These are phyloP conservation scores for Leptinotarsa juncta DNA, from an alignment of 2,888 invertebrate species.

Conservation along the genomic window DNA sequence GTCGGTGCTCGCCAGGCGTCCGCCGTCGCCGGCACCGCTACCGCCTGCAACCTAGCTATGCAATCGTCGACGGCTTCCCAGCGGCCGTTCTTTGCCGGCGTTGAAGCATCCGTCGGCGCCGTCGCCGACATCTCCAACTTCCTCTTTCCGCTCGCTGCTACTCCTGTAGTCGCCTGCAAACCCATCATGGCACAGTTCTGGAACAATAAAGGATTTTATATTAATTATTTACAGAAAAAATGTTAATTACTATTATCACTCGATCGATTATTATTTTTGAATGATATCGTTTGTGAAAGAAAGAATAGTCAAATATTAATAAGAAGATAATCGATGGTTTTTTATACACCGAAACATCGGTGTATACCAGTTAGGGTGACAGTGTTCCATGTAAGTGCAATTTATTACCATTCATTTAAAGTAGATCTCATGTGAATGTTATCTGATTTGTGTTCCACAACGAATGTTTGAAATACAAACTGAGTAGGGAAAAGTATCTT, in stretches of 20 bases:
- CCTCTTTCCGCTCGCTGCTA: slow-evolving; percentile 68
- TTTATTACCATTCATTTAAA: no score
- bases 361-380: no score
- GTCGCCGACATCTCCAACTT: slow-evolving; percentile 71
- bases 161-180: slow-evolving; percentile 78
- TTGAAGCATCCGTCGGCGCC: slow-evolving; percentile 66
- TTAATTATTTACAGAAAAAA: slow-evolving; percentile 11
- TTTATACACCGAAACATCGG: no score
- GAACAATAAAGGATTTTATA: slow-evolving; percentile 41
- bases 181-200: slow-evolving; percentile 80
- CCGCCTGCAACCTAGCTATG: slow-evolving; percentile 77
- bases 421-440: no score
- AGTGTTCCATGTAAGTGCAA: no score
- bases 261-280: no score
- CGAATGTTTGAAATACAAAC: no score
- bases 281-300: no score
- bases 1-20: slow-evolving; percentile 69
- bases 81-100: slow-evolving; percentile 69
- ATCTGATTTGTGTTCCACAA: no score
- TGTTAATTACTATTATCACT: not conserved
- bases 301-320: no score
- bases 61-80: slow-evolving; percentile 71
- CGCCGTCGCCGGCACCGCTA: slow-evolving; percentile 74
- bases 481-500: no score
- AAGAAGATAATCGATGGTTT: no score